phyloP scores from a whole-genome alignment of 2,797 vertebrate genomes.

The Tachyglossus aculeatus region DNA sequence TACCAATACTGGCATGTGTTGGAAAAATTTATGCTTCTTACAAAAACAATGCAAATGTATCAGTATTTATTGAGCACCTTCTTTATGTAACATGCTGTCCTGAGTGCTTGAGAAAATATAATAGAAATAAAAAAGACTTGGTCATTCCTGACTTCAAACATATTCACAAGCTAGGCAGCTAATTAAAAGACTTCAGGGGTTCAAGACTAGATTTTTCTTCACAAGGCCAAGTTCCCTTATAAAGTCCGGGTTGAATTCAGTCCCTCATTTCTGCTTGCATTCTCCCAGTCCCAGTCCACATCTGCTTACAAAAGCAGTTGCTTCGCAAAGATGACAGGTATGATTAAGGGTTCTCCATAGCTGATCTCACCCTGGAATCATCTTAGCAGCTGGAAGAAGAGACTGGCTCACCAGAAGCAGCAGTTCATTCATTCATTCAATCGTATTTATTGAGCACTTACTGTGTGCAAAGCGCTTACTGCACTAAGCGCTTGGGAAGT shows the following conservation, averaged over 20 bases:
- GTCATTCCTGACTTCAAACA: too few species aligned
- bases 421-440: constrained; percentile 40
- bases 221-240: constrained; percentile 26
- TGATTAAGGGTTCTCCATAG: constrained; percentile 30
- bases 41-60: constrained; percentile 16
- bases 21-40: constrained; percentile 1
- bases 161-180: too few species aligned
- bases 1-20: constrained; percentile 33
- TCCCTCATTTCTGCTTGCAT: constrained; percentile 22
- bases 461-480: too few species aligned
- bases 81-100: too few species aligned
- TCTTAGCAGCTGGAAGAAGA: constrained; percentile 30
- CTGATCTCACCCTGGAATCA: constrained; percentile 36
- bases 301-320: constrained; percentile 53
- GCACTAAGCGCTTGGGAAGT: too few species aligned
- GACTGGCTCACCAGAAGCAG: constrained; percentile 24
- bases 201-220: constrained; percentile 42
- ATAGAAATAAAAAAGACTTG: too few species aligned
- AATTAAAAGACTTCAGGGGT: too few species aligned
- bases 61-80: too few species aligned
- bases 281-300: too few species aligned
- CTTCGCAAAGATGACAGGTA: constrained; percentile 42
- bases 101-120: too few species aligned
- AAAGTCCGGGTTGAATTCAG: constrained; percentile 25
- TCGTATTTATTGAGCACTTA: too few species aligned